A percentile compares a stretch with the other conserved stretches of the same genome.
These are phyloP conservation scores for Hypocryptadius cinnamomeus DNA, from an alignment of 2,113 vertebrate species.

Conservation along the genomic window DNA sequence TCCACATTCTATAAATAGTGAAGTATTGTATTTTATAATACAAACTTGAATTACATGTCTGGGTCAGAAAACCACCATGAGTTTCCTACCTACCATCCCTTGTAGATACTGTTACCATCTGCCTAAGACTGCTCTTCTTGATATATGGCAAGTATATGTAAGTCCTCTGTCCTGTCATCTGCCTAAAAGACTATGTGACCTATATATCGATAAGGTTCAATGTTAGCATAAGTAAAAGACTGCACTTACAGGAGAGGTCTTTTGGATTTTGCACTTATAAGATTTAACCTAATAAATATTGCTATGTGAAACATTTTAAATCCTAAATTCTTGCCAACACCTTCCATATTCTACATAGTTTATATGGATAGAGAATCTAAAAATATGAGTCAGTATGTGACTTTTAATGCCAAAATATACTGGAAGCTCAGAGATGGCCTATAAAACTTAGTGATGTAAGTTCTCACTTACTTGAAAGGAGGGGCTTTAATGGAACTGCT, in stretches of 20 bases:
- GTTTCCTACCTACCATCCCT: background rate
- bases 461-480: background rate
- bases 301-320: background rate
- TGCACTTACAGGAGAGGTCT: background rate
- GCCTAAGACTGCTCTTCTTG: background rate
- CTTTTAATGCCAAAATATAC: background rate
- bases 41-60: background rate
- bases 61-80: background rate
- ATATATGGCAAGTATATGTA: background rate
- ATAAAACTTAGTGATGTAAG: constrained; percentile 1
- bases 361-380: background rate
- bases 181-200: background rate
- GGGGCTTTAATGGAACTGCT: background rate
- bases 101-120: background rate
- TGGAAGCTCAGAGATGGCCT: background rate
- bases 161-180: background rate
- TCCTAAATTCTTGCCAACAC: background rate
- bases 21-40: background rate
- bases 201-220: background rate
- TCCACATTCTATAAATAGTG: background rate
- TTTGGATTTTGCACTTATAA: background rate
- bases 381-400: background rate
- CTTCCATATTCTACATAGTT: background rate
- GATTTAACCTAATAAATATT: background rate
- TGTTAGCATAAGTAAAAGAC: background rate